phyloP scores from a whole-genome alignment of 1,140 invertebrate genomes.

The Drosophila gunungcola region DNA sequence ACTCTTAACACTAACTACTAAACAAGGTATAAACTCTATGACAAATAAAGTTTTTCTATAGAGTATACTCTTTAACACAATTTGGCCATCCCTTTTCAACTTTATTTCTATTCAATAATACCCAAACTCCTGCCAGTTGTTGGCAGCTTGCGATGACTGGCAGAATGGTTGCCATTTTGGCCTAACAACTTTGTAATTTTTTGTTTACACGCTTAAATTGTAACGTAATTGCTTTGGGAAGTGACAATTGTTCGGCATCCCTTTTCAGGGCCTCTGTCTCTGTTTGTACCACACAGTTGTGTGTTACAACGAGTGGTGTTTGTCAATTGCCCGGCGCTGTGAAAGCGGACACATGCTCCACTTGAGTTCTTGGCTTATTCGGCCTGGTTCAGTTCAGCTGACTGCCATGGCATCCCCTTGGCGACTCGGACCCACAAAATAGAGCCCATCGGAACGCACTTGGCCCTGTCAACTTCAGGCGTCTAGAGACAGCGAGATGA shows the following conservation, averaged over 20 bases:
- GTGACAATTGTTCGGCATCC: slow-evolving; percentile 66
- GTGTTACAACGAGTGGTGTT: slow-evolving; percentile 27
- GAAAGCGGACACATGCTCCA: slow-evolving; percentile 74
- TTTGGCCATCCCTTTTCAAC: not conserved
- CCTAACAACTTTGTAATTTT: slow-evolving; percentile 82
- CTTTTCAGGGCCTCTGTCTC: slow-evolving; percentile 14
- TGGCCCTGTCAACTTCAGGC: slow-evolving; percentile 65
- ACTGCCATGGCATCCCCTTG: slow-evolving; percentile 36
- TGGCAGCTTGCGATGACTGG: slow-evolving; percentile 65
- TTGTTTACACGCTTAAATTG: slow-evolving; percentile 83
- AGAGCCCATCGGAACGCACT: slow-evolving; percentile 57
- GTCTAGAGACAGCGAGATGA: slow-evolving; percentile 47
- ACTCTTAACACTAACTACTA: no score
- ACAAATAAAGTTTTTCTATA: not conserved
- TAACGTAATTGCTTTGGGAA: slow-evolving; percentile 81
- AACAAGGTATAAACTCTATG: not conserved
- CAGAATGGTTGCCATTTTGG: slow-evolving; percentile 72
- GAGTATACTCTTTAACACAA: not conserved
- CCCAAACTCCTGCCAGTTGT: slow-evolving; percentile 8
- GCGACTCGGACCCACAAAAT: slow-evolving; percentile 25
- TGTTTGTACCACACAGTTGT: not conserved
- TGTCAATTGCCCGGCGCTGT: slow-evolving; percentile 67
- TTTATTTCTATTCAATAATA: not conserved
- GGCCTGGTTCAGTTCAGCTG: slow-evolving; percentile 8
- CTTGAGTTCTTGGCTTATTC: slow-evolving; percentile 41